Base-by-base conservation (phyloP, 2,797 vertebrate genomes). In the Sebastes iracundus region DNA sequence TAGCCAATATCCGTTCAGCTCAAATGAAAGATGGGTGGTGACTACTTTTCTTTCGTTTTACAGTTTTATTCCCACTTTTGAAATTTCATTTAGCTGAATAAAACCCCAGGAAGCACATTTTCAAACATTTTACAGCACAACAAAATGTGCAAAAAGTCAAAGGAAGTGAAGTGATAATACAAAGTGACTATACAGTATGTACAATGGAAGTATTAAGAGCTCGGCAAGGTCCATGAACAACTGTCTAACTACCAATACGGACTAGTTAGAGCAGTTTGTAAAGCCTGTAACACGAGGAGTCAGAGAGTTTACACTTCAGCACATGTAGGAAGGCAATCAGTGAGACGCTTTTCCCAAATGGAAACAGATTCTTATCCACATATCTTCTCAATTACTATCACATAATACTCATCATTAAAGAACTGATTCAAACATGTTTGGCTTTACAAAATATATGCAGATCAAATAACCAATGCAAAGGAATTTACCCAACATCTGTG, bases 241-340 rank as follows among this genome's bases (percentile, higher is more conserved):
- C 42, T 66, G 86, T 49, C 33, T 63, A 56, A 81, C n/a, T 66
- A 85, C 62, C 55, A 60, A 35, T 46, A 61, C 75, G 72, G 84
- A 61, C 72, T 56, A 38, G 70, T 79, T 72, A 77, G 82, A 89
- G 77, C 77, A 66, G 83, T 80, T 72, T 71, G 33, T 76, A 28
- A 71, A 84, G 81, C 56, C 83, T 42, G 68, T 71, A 76, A 79
- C 62, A 77, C 3, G 25, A 72, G 32, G 7, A 68, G 55, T 83
- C 23, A 42, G 52, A 69, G 66, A 72, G 69, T 81, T 86, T 68
- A 77, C 75, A 81, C 75, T 78, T 83, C 49, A 86, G 74, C 78
- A 82, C 38, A 66, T 56, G 79, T 38, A 63, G 64, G 64, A 90
- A 92, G 86, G 88, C 88, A 87, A 80, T 88, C 80, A 83, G 79